Evolutionary conservation across 2,888 invertebrate species (phyloP), one percentile per base, ranked within the genome.

Genomic region (Drosophila sordidapex): DNA sequence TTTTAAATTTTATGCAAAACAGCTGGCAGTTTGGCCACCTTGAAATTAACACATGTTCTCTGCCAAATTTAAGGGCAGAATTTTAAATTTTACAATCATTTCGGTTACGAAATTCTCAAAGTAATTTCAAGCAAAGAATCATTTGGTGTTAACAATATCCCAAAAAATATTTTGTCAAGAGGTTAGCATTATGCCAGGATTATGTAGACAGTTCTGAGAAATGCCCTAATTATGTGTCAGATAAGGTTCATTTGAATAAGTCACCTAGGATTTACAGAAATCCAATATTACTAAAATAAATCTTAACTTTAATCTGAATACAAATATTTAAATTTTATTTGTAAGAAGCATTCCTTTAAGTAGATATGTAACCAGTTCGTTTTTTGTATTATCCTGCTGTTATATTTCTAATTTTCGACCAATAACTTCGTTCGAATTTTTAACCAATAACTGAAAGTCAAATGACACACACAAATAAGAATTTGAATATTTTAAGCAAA

Each of bases 1-100:
- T 74, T 87, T 87, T 59, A 70, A 89, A 76, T 74, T 88, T 60
- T 18, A 27, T 21, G 31, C 38, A 27, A 36, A 56, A 43, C 61
- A 59, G 43, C 59, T 52, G 57, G 27, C 46, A 51, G 21, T 13
- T 57, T 58, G 46, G 59, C 48, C 60, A 79, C 57, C 49, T 58
- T 38, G 10, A 61, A 79, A 75, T 75, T 63, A 70, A 70, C 58
- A 59, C 54, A 54, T 21, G 38, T 29, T 33, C 31, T 25, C 15
- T 13, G 58, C 35, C 18, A 18, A 57, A 38, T 70, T 59, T 21
- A 7, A 38, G 29, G 25, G 33, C 5, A n/a, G 4, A 13, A 38
- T n/a, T 48, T 40, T 0, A 38, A 40, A 10, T 31, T 54, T 49
- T 27, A 2, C 11, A 11, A 38, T 18, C 4, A 21, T 21, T 63